Evolutionary conservation across 2,797 vertebrate species (phyloP), one percentile per base, ranked within the genome.

Genomic region (Crenuchus spilurus): DNA sequence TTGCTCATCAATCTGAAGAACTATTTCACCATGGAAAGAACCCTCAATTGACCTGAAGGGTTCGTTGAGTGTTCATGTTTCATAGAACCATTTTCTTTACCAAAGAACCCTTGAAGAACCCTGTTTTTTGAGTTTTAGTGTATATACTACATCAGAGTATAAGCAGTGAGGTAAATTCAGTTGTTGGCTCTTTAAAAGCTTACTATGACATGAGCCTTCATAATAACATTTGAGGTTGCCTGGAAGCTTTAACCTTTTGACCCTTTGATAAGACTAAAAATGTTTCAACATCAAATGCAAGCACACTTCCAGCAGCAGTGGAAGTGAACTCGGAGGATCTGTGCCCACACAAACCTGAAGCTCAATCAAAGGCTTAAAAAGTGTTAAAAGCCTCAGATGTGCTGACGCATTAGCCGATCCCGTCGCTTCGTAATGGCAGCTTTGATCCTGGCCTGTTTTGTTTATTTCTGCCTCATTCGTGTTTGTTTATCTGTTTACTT

Each of bases 401-500:
- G 48, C 46, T 20, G 74, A 49, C 33, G 41, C 48, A 26, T 63
- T 30, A 70, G 60, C 51, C 31, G 13, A 8, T 11, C 30, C 16
- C 51, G 3, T 44, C 35, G 49, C 51, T 33, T 28, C 44, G 22
- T 76, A 63, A 57, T 16, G 30, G 30, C n/a, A 10, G 57, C 35
- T 61, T 61, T 61, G 58, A 26, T 41, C 18, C 11, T 22, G 3
- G 35, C 2, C 14, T n/a, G 0, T 44, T 64, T 70, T 64, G 67
- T 70, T 65, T 76, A 49, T 54, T 44, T 42, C 37, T n/a, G 22
- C 60, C 67, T 28, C 24, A 55, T 18, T 39, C 20, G 35, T 65
- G 52, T 63, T 76, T 76, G 51, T 70, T 69, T 54, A 62, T 44
- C 46, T 73, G 58, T 55, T 54, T 72, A 35, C 22, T 41, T 28